These are phyloP conservation scores for Rhagophthalmus giganteus DNA, from an alignment of 2,888 invertebrate species.

Conservation along the genomic window DNA sequence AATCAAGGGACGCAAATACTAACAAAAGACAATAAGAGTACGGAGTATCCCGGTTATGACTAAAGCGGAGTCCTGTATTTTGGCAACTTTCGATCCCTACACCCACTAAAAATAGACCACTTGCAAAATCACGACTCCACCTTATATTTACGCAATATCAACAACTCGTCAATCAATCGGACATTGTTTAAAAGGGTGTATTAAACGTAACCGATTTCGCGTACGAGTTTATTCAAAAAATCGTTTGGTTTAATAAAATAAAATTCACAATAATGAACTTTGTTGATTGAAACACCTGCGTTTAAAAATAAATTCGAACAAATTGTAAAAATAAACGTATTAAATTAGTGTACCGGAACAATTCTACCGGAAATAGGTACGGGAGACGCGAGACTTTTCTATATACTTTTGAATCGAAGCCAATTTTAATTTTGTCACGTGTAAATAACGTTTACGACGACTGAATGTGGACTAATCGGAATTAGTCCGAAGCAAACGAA, in stretches of 20 bases:
- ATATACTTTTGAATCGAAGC: constrained; percentile 19
- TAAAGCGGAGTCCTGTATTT: constrained; percentile 47
- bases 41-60: constrained; percentile 50
- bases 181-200: no score
- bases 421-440: constrained; percentile 29
- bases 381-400: constrained; percentile 7
- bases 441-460: constrained; percentile 1
- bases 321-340: not conserved
- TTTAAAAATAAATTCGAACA: not conserved
- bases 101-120: constrained; percentile 49
- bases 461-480: constrained; percentile 1
- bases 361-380: constrained; percentile 16
- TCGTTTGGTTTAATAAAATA: no score
- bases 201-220: no score
- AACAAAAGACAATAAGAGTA: constrained; percentile 22
- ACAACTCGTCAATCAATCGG: constrained; percentile 21
- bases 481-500: not conserved
- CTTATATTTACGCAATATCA: constrained; percentile 41
- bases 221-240: no score
- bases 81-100: constrained; percentile 44
- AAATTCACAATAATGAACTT: no score
- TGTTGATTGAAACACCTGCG: not conserved
- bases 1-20: constrained; percentile 10
- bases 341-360: constrained; percentile 24
- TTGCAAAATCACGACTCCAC: constrained; percentile 47